Evolutionary conservation across 2,888 invertebrate species (phyloP).

Genomic region (Deladenus siricidicola): DNA sequence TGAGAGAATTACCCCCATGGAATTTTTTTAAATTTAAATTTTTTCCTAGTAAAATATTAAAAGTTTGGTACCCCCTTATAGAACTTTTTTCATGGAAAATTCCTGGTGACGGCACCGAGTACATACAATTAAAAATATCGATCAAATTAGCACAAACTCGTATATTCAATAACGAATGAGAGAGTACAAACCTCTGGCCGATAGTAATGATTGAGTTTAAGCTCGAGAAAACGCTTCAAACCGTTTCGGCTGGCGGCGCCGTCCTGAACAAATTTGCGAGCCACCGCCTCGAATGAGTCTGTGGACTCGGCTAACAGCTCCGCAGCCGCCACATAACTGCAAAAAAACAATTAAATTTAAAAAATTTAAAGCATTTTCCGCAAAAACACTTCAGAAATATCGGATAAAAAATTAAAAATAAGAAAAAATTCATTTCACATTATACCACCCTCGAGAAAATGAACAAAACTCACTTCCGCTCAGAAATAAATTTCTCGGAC

Average conservation of each 20-base stretch:
- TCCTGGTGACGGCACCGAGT: no score
- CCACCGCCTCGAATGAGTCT: conserved; percentile 85
- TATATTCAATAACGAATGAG: no score
- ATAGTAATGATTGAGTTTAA: conserved; percentile 66
- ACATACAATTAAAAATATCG: background rate
- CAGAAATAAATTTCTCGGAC: conserved; percentile 44
- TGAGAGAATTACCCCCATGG: no score
- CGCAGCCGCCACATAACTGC: conserved; percentile 60
- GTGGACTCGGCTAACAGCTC: conserved; percentile 78
- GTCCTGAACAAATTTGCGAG: conserved; percentile 76
- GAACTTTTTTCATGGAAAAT: no score
- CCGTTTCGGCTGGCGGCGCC: conserved; percentile 66
- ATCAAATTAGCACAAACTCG: background rate
- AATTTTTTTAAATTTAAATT: no score
- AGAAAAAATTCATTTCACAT: background rate
- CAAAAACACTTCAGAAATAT: no score
- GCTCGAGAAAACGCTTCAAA: conserved; percentile 75
- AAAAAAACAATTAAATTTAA: no score
- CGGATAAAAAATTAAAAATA: background rate
- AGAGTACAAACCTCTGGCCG: conserved; percentile 19
- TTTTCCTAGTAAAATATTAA: no score
- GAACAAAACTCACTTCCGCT: conserved; percentile 39
- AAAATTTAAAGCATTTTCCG: no score
- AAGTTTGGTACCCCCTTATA: no score
- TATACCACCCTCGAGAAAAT: background rate